phyloP scores from a whole-genome alignment of 1,140 invertebrate genomes.

The Drosophila hydei region DNA sequence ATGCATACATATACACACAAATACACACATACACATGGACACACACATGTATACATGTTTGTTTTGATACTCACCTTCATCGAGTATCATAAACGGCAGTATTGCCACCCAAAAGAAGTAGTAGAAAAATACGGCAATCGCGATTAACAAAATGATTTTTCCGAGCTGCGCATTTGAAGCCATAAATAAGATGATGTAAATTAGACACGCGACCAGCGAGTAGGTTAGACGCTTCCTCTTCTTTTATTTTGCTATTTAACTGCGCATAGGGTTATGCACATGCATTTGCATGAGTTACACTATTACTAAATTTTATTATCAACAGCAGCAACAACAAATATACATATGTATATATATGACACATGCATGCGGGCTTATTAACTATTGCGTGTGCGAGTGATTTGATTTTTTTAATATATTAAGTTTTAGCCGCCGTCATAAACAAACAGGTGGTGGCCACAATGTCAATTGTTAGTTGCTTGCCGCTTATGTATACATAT shows the following conservation, averaged over 20 bases:
- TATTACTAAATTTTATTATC: slow-evolving; percentile 20
- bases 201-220: slow-evolving; percentile 27
- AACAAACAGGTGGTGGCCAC: slow-evolving; percentile 50
- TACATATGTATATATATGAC: not conserved
- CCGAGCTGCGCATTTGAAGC: slow-evolving; percentile 85
- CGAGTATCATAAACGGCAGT: slow-evolving; percentile 87
- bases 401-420: not conserved
- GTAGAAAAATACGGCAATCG: slow-evolving; percentile 86
- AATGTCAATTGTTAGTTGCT: slow-evolving; percentile 48
- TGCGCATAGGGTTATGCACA: slow-evolving; percentile 33
- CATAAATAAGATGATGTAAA: slow-evolving; percentile 71
- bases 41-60: slow-evolving; percentile 11
- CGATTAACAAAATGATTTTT: slow-evolving; percentile 86
- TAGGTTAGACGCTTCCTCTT: slow-evolving; percentile 5
- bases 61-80: slow-evolving; percentile 79
- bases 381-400: slow-evolving; percentile 7
- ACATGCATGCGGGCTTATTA: slow-evolving; percentile 36
- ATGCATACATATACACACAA: not conserved
- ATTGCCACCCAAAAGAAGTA: slow-evolving; percentile 89
- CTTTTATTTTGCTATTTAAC: not conserved
- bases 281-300: slow-evolving; percentile 9
- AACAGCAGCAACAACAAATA: not conserved
- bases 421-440: slow-evolving; percentile 31
- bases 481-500: slow-evolving; percentile 20
- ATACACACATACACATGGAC: slow-evolving; percentile 12